Evolutionary conservation across 2,888 invertebrate genomes (phyloP), one percentile per base, ranked within the genome.

Genomic region (Apocheima hispidaria): DNA sequence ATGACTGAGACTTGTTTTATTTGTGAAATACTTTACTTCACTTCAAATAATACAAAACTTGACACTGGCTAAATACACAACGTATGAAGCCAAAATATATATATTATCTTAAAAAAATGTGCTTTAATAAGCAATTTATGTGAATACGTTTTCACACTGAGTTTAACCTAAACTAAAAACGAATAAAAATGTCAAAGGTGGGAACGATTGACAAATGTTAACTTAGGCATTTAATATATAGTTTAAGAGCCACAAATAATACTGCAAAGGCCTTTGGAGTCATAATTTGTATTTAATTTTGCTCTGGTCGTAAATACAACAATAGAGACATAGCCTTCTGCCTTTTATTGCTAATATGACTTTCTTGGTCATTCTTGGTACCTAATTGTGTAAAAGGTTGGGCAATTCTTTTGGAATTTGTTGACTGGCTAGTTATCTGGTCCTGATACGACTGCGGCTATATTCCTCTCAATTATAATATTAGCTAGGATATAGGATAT

Each of bases 211-310:
- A 38, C 52, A 48, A 58, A 53, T 30, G 40, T 49, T 26, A 54
- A 52, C 21, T 35, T 48, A 21, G n/a, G 7, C 30, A 54, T 54
- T 44, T 33, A 43, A 49, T 21, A 38, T 33, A 28, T 41, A 57
- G 57, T 62, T 63, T 63, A 54, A 35, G 58, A 58, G 54, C 12
- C 46, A 51, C 43, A 57, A 48, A 57, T 35, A 18, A 50, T 44
- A 49, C 5, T 18, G 33, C 26, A 41, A 12, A 63, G 49, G 53
- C 50, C 26, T 54, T 38, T 58, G 2, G 12, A 35, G 40, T 26
- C 23, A 51, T 63, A 58, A 63, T 53, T 62, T 44, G 54, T 63
- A 54, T 58, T 54, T 63, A 58, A 54, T 61, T 61, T 52, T 36
- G 33, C 41, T n/a, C 38, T 41, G 41, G 26, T 28, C 6, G 12